phyloP scores from a whole-genome alignment of 2,888 invertebrate genomes.

The Andrena camellia region DNA sequence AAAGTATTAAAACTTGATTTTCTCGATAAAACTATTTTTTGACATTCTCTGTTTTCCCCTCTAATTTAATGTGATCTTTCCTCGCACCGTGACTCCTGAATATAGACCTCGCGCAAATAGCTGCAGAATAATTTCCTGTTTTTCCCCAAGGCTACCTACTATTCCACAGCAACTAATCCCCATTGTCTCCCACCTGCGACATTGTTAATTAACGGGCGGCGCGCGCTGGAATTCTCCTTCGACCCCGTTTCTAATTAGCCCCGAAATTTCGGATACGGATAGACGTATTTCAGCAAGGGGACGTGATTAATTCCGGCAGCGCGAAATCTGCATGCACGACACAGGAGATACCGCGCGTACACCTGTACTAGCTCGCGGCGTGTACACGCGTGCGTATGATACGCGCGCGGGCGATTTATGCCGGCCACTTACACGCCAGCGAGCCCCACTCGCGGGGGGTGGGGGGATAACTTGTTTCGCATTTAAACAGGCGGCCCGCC shows the following conservation, averaged over 20 bases:
- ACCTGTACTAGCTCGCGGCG: background rate
- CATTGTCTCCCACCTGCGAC: background rate
- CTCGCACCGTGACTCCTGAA: too few species aligned
- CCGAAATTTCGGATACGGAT: conserved; percentile 51
- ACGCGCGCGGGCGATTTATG: conserved; percentile 30
- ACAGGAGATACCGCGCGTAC: conserved; percentile 14
- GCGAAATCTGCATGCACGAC: conserved; percentile 50
- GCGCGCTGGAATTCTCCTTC: background rate
- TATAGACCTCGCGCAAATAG: too few species aligned
- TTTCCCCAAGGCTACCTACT: background rate
- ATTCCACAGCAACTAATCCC: background rate
- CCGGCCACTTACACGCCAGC: conserved; percentile 23
- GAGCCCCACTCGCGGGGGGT: background rate
- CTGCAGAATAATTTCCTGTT: background rate
- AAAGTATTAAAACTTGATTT: too few species aligned
- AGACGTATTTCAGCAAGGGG: conserved; percentile 40
- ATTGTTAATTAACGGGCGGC: conserved; percentile 52
- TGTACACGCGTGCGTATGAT: conserved; percentile 21
- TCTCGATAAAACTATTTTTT: too few species aligned
- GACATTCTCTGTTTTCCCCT: too few species aligned
- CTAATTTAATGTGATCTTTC: too few species aligned
- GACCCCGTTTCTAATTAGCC: conserved; percentile 54
- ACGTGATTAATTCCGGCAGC: conserved; percentile 62
- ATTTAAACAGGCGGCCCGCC: conserved; percentile 35
- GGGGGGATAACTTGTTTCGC: conserved; percentile 43